Base-by-base conservation (phyloP, 2,888 invertebrate species). In the Drosophila rellima region DNA sequence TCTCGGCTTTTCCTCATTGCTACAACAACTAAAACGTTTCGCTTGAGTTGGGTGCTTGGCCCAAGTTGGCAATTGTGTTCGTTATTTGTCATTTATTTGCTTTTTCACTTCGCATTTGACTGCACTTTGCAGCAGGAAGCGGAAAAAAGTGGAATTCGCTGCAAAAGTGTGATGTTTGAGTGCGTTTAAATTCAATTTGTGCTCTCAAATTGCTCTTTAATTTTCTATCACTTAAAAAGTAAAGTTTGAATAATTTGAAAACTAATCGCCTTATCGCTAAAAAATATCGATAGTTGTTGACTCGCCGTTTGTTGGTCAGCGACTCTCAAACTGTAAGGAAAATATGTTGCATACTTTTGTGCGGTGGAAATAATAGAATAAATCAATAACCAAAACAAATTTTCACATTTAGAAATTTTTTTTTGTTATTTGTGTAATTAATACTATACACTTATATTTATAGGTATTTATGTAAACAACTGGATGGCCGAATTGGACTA, bases 1-100 rank as follows among this genome's bases (percentile, higher is more conserved):
- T 10, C 42, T 6, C 4, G 55, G 64, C 64, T 82, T 74, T 82
- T 78, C 70, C 78, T 70, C 72, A 75, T 78, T 80, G 69, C 59
- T 42, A 68, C 11, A 48, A 40, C 40, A 11, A 11, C 42, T 50
- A 42, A 68, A 61, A 29, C 73, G 88, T 78, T 74, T 62, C 80
- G 88, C 78, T 74, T 82, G 68, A 82, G 72, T 67, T 80, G 68
- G 80, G 68, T 80, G 68, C 72, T 68, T 51, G 68, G 63, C 66
- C 66, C 60, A 83, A 62, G 59, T 44, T 44, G 60, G 64, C 69
- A 77, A 60, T 61, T 69, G 83, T 67, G 54, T 47, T 42, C 33
- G 23, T 56, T 71, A 82, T 82, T 85, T 88, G 86, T 83, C 83
- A 88, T 85, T 82, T 88, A 70, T 88, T 83, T 85, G 88, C 88